These are phyloP conservation scores for Amorpha juglandis DNA, from an alignment of 2,888 invertebrate genomes.

Conservation along the genomic window DNA sequence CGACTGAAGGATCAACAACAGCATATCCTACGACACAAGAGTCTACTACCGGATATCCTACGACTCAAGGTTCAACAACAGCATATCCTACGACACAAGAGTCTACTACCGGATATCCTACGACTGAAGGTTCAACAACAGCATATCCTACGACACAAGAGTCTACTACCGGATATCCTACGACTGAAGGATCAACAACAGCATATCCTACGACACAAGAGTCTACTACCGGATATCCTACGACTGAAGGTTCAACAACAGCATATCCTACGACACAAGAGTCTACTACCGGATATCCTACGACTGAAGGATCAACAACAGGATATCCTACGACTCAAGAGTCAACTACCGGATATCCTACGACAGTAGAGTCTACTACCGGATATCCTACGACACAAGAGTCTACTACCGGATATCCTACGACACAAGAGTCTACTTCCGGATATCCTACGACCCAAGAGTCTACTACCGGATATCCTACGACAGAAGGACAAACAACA, in stretches of 20 bases:
- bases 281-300: too few species aligned
- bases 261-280: too few species aligned
- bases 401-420: too few species aligned
- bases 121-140: not conserved
- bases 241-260: not conserved
- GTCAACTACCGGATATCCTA: too few species aligned
- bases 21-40: not conserved
- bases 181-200: not conserved
- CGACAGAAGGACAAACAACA: slow-evolving; percentile 7
- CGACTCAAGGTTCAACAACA: not conserved
- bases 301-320: too few species aligned
- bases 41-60: too few species aligned
- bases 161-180: not conserved
- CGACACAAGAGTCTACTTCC: too few species aligned
- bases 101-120: not conserved
- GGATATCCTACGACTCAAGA: too few species aligned
- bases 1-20: not conserved
- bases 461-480: not conserved
- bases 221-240: not conserved
- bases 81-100: not conserved
- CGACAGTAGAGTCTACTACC: not conserved
- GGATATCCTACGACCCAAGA: not conserved
- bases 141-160: not conserved
- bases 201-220: not conserved
- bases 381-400: too few species aligned